Conservation (phyloP, 2,888 invertebrate species). For the Dexiosoma caninum region DNA sequence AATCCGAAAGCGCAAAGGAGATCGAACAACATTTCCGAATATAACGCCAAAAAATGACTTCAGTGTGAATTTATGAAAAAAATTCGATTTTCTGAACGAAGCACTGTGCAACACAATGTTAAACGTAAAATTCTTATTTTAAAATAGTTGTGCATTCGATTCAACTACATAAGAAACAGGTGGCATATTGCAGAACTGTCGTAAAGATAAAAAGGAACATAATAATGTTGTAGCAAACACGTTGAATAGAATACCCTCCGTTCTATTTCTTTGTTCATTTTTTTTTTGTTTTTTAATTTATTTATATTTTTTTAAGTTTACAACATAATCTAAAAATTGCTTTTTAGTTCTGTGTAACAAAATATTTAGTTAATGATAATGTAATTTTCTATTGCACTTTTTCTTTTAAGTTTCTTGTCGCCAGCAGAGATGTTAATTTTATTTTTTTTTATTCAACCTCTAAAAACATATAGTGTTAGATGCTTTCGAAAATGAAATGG, state of each 20-base stretch:
- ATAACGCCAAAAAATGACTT: too few species aligned
- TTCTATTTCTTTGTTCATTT: too few species aligned
- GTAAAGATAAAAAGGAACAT: conserved; percentile 29
- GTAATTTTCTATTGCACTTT: not conserved
- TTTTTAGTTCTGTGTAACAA: not conserved
- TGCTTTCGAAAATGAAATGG: too few species aligned
- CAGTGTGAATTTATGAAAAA: too few species aligned
- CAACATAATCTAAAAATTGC: conserved; percentile 36
- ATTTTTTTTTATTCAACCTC: too few species aligned
- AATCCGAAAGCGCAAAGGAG: too few species aligned
- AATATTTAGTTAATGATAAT: conserved; percentile 22
- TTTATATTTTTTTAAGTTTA: not conserved
- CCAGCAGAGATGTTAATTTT: too few species aligned
- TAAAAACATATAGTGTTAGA: too few species aligned
- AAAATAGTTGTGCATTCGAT: not conserved
- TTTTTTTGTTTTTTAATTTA: not conserved
- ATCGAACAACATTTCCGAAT: too few species aligned
- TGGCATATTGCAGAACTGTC: conserved; percentile 20
- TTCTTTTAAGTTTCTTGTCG: too few species aligned
- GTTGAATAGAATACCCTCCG: not conserved
- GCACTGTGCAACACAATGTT: conserved; percentile 11
- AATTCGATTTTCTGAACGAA: too few species aligned
- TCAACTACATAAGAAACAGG: not conserved
- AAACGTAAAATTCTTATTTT: conserved; percentile 12
- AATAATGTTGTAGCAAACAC: conserved; percentile 26